phyloP scores from a whole-genome alignment of 2,888 invertebrate genomes.

The Cecidostiba fungosa region DNA sequence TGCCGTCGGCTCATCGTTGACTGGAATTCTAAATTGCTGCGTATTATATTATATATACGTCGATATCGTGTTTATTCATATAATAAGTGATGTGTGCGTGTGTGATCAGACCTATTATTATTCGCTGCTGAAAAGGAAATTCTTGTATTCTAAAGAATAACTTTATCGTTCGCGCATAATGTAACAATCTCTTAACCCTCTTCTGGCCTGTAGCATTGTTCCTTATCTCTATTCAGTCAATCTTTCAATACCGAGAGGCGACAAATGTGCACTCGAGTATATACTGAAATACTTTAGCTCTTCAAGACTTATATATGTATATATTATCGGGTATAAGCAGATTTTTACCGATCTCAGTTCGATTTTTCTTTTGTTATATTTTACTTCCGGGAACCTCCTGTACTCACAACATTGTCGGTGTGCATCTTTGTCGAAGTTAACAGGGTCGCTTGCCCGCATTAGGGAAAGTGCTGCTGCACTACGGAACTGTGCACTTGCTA shows the following conservation, averaged over 20 bases:
- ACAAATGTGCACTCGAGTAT: background rate
- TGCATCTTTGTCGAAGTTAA: conserved; percentile 67
- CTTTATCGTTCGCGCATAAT: background rate
- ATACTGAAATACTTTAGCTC: background rate
- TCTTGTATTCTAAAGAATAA: background rate
- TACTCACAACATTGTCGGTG: background rate
- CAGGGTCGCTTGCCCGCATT: conserved; percentile 67
- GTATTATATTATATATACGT: background rate
- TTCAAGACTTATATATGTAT: too few relatives aligned
- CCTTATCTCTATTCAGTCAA: background rate
- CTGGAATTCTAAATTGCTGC: conserved; percentile 29
- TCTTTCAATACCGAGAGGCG: background rate
- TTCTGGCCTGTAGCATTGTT: background rate
- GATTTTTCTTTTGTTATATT: too few relatives aligned
- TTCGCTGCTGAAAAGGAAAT: too few relatives aligned
- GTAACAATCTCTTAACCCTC: background rate
- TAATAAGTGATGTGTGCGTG: background rate
- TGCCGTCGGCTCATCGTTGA: background rate
- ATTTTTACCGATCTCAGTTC: background rate
- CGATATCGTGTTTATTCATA: background rate
- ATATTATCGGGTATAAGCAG: background rate
- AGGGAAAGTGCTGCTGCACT: conserved; percentile 68
- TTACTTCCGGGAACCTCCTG: background rate
- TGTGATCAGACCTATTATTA: background rate
- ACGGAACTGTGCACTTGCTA: conserved; percentile 53